Conservation (phyloP, 2,113 vertebrate species). For the Arothron firmamentum region DNA sequence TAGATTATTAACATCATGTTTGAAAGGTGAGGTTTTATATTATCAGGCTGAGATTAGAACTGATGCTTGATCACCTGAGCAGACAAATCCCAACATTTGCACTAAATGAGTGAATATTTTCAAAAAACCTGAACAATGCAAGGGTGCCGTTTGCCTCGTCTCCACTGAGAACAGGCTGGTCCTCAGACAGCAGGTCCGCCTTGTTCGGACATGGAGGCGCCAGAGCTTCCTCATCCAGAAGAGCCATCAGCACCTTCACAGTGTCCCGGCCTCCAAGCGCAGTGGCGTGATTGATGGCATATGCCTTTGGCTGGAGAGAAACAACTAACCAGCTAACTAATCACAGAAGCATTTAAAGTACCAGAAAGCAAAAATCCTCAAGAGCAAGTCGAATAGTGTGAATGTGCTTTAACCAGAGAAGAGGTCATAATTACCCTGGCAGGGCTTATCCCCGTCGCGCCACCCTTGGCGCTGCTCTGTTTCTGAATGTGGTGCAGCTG, state of each 20-base stretch:
- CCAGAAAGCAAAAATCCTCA: too few relatives aligned
- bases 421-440: slow-evolving; percentile 79
- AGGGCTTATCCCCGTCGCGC: slow-evolving; percentile 83
- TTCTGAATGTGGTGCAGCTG: slow-evolving; percentile 76
- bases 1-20: too few relatives aligned
- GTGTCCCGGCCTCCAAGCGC: slow-evolving; percentile 85
- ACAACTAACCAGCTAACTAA: neutral
- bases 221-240: slow-evolving; percentile 88
- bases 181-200: slow-evolving; percentile 80
- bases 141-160: slow-evolving; percentile 71
- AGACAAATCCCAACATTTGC: too few relatives aligned
- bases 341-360: neutral
- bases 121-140: slow-evolving; percentile 78
- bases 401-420: neutral
- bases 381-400: too few relatives aligned
- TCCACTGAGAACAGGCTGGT: slow-evolving; percentile 64
- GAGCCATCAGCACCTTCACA: slow-evolving; percentile 79
- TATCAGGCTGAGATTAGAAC: too few relatives aligned
- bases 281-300: slow-evolving; percentile 88
- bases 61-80: too few relatives aligned
- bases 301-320: slow-evolving; percentile 80
- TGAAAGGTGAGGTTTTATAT: too few relatives aligned
- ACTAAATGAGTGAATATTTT: neutral
- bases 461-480: slow-evolving; percentile 32
- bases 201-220: slow-evolving; percentile 79